Evolutionary conservation across 2,888 invertebrate species (phyloP), one percentile per base, ranked within the genome.

Genomic region (Hirtodrosophila cameraria): DNA sequence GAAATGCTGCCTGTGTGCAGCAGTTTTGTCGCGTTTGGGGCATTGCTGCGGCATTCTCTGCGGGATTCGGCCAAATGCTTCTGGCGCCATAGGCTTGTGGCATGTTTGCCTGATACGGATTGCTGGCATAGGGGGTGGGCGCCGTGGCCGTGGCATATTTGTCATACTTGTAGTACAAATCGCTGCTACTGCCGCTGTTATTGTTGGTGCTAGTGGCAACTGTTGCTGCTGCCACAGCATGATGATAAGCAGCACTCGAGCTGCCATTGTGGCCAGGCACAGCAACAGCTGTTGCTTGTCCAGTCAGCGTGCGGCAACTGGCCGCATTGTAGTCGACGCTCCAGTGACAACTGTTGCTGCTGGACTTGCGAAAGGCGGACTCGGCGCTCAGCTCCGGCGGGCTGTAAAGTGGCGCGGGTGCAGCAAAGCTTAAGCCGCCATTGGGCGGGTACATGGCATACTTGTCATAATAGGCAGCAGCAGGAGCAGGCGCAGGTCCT

Each of bases 111-210:
- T 62, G 60, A 41, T 80, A 80, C n/a, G 69, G 69, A 66, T 64
- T 84, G 23, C 52, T 69, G 27, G 46, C 41, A 13, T 69, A 81
- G 1, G 62, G 39, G 4, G 50, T 16, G 0, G 62, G 15, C 1
- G 57, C 35, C 4, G 58, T 39, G 1, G 67, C 33, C 7, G 74
- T 18, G 2, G 60, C 58, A 45, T 86, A 88, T 46, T 88, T 88
- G 12, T 88, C 88, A 36, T 86, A 89, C 35, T 89, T 89, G 45
- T 80, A 86, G 46, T 43, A 58, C 23, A 64, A 18, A 8, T 78
- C 81, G 9, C 49, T 68, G 57, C 28, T 71, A 28, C 11, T 57
- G 60, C 13, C 43, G 69, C 69, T 54, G 27, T 63, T 8, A 6
- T 1, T 11, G 9, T 18, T 66, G 27, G 62, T 25, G 31, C 62